Percentiles rank a stretch among this genome's conserved stretches.
Evolutionary conservation across 1,140 invertebrate species (phyloP).

Genomic region (Cyrtorhinus lividipennis): DNA sequence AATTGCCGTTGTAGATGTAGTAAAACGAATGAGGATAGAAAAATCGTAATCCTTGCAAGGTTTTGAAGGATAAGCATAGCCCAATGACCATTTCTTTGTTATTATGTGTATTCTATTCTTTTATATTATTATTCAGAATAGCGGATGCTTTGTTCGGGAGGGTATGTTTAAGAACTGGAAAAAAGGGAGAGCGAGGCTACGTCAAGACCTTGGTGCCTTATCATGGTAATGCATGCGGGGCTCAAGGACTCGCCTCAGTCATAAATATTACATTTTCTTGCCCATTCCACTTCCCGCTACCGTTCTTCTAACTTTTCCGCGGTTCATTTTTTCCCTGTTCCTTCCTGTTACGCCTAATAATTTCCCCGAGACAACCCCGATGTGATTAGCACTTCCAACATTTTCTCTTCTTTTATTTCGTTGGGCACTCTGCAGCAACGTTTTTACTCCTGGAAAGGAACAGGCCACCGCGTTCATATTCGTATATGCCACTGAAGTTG

Average conservation of each 20-base stretch:
- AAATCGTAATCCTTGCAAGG: too few species aligned
- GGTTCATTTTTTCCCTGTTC: not conserved
- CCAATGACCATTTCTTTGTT: too few species aligned
- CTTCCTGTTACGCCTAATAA: not conserved
- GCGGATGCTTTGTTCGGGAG: not conserved
- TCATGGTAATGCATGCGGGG: constrained; percentile 8
- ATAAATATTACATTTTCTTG: constrained; percentile 11
- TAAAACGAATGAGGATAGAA: too few species aligned
- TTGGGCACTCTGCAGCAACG: not conserved
- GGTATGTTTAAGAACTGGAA: not conserved
- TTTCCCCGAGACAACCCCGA: not conserved
- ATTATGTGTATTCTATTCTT: too few species aligned
- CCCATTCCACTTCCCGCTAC: not conserved
- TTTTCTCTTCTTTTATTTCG: not conserved
- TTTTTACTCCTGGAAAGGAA: not conserved
- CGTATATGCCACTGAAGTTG: not conserved
- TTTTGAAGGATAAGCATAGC: too few species aligned
- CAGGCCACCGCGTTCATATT: not conserved
- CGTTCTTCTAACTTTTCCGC: not conserved
- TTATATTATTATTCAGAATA: not conserved
- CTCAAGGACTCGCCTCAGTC: constrained; percentile 5
- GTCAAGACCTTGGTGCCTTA: constrained; percentile 9
- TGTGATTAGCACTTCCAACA: not conserved
- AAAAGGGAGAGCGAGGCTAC: not conserved
- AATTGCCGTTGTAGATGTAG: too few species aligned